Evolutionary conservation across 2,888 invertebrate genomes (phyloP).

Genomic region (Platynereis dumerilii): DNA sequence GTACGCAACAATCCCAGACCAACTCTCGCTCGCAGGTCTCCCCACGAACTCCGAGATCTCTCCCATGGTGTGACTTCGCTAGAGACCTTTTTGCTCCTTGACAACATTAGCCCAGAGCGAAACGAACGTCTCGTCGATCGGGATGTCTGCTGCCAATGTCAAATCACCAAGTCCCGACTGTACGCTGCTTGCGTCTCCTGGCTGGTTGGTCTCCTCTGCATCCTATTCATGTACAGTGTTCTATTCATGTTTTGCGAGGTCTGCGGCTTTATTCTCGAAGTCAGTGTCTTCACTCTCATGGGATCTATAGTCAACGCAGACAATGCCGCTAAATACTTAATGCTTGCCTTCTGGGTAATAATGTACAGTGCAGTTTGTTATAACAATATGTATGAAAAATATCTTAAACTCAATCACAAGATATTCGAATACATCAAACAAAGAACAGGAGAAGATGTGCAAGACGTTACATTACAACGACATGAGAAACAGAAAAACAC

Average conservation of each 20-base stretch:
- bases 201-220: slow-evolving; percentile 32
- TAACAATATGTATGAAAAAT: slow-evolving; percentile 55
- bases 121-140: slow-evolving; percentile 1
- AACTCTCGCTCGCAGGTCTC: background rate
- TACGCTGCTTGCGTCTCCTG: slow-evolving; percentile 18
- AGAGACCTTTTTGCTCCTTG: slow-evolving; percentile 35
- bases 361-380: slow-evolving; percentile 59
- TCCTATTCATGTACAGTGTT: slow-evolving; percentile 30
- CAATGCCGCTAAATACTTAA: slow-evolving; percentile 52
- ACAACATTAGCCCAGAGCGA: slow-evolving; percentile 35
- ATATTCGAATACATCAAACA: slow-evolving; percentile 56
- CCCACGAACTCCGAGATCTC: slow-evolving; percentile 17
- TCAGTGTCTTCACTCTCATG: slow-evolving; percentile 58
- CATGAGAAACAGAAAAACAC: slow-evolving; percentile 54
- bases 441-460: slow-evolving; percentile 49
- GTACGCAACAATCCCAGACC: slow-evolving; percentile 20
- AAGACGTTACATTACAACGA: slow-evolving; percentile 50
- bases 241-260: slow-evolving; percentile 54
- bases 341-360: slow-evolving; percentile 54
- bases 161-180: slow-evolving; percentile 17
- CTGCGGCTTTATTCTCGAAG: slow-evolving; percentile 52
- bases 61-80: slow-evolving; percentile 35
- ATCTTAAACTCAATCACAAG: slow-evolving; percentile 52
- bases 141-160: slow-evolving; percentile 15
- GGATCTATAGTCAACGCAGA: slow-evolving; percentile 59